Conservation (phyloP, 2,888 invertebrate genomes). For the Brachypterus glaber region DNA sequence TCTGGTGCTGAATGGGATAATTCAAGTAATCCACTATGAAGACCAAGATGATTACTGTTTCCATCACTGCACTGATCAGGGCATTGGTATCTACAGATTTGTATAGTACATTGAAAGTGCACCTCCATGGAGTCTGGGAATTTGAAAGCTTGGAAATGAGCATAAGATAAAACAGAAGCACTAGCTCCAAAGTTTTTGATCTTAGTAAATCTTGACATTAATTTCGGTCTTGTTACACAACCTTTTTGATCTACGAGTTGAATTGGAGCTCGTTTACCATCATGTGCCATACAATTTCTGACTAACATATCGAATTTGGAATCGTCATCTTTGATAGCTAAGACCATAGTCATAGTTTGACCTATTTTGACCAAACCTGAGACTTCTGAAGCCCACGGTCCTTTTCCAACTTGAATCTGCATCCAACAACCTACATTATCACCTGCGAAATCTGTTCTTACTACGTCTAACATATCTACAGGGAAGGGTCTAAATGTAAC, state of each 20-base stretch:
- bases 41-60: slow-evolving; percentile 22
- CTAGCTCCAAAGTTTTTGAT: slow-evolving; percentile 92
- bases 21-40: slow-evolving; percentile 44
- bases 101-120: slow-evolving; percentile 91
- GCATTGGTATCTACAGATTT: slow-evolving; percentile 86
- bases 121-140: slow-evolving; percentile 96
- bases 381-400: slow-evolving; percentile 92
- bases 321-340: slow-evolving; percentile 91
- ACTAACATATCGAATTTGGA: slow-evolving; percentile 94
- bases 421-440: slow-evolving; percentile 96
- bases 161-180: slow-evolving; percentile 84
- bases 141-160: slow-evolving; percentile 91
- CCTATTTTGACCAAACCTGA: slow-evolving; percentile 91
- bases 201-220: slow-evolving; percentile 90
- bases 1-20: slow-evolving; percentile 47
- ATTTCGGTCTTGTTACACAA: slow-evolving; percentile 82
- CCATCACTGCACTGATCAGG: slow-evolving; percentile 81
- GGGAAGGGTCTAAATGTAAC: slow-evolving; percentile 92
- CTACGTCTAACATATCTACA: slow-evolving; percentile 90
- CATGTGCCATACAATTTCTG: slow-evolving; percentile 88
- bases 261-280: slow-evolving; percentile 87
- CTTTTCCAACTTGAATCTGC: slow-evolving; percentile 93
- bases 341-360: slow-evolving; percentile 94
- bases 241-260: slow-evolving; percentile 88
- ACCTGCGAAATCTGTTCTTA: slow-evolving; percentile 89